phyloP scores from a whole-genome alignment of 2,888 invertebrate species.

The Eupithecia subumbrata region DNA sequence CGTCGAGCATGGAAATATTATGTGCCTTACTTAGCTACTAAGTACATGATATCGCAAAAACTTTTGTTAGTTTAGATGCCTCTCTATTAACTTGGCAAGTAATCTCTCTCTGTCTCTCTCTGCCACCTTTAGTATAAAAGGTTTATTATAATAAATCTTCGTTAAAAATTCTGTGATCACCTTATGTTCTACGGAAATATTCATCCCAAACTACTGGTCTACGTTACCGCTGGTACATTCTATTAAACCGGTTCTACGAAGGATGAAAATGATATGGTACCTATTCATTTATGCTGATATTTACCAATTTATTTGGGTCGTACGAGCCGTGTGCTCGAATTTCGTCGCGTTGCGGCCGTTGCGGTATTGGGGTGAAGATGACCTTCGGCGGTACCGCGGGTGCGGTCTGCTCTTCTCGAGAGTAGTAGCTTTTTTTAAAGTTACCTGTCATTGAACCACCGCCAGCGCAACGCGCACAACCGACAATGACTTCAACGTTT shows the following conservation, averaged over 20 bases:
- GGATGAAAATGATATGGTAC: no score
- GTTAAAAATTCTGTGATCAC: no score
- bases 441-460: not conserved
- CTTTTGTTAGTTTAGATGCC: no score
- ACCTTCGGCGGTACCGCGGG: conserved; percentile 1
- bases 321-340: not conserved
- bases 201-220: not conserved
- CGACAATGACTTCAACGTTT: not conserved
- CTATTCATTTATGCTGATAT: not conserved
- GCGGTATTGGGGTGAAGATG: conserved; percentile 4
- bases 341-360: not conserved
- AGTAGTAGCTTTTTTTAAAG: not conserved
- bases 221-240: not conserved
- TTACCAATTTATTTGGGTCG: not conserved
- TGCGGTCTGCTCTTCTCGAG: not conserved
- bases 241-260: not conserved
- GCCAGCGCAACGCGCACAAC: not conserved
- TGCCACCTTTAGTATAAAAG: no score
- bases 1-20: no score
- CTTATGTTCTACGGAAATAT: not conserved
- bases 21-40: no score
- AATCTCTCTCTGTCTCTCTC: no score
- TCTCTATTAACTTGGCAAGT: no score
- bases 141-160: no score
- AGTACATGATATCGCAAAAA: no score